Evolutionary conservation across 2,888 invertebrate genomes (phyloP).

Genomic region (Chrysolina haemoptera): DNA sequence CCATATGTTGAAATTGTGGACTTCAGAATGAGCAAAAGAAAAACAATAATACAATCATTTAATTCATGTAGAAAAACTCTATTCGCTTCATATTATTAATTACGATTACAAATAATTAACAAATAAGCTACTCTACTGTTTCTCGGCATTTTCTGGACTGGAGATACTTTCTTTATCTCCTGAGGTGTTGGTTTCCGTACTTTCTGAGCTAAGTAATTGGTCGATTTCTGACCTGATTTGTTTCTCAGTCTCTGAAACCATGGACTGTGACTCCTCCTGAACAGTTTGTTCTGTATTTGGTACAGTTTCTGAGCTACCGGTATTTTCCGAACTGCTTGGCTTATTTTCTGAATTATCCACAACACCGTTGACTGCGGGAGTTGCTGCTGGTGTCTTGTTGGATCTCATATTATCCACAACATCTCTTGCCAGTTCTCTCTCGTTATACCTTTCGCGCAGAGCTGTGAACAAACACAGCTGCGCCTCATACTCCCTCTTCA

Average conservation of each 20-base stretch:
- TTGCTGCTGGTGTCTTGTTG: slow-evolving; percentile 21
- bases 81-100: background rate
- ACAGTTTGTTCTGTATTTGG: background rate
- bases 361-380: slow-evolving; percentile 18
- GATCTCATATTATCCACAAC: slow-evolving; percentile 56
- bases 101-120: background rate
- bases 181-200: background rate
- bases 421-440: slow-evolving; percentile 63
- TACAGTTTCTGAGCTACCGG: background rate
- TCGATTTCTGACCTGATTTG: background rate
- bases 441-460: slow-evolving; percentile 64
- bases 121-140: background rate
- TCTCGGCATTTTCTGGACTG: slow-evolving; percentile 5
- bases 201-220: background rate
- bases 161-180: background rate
- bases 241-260: background rate
- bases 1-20: background rate
- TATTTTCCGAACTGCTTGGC: background rate
- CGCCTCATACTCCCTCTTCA: slow-evolving; percentile 84
- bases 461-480: slow-evolving; percentile 82
- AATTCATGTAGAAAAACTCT: background rate
- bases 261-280: background rate
- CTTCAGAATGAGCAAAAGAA: background rate
- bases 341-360: background rate
- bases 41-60: background rate